These are phyloP conservation scores for Acrobasis consociella DNA, from an alignment of 2,888 invertebrate species.

Conservation along the genomic window DNA sequence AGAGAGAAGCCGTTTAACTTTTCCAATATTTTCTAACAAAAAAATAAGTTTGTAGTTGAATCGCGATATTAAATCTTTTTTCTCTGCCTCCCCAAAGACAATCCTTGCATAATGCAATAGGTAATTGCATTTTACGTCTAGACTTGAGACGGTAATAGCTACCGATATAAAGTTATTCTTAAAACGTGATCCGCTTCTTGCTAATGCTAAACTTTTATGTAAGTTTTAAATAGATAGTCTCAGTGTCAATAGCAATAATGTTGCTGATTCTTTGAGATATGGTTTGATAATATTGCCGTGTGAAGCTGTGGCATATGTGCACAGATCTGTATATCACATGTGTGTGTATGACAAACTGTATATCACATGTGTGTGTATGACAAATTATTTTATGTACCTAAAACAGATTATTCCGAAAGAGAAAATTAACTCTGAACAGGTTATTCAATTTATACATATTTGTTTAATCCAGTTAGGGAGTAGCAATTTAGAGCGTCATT, in stretches of 20 bases:
- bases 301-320: too few species aligned
- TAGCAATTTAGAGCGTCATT: constrained; percentile 17
- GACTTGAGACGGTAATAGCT: background rate
- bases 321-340: too few species aligned
- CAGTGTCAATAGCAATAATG: too few species aligned
- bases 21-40: constrained; percentile 1
- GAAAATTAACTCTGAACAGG: constrained; percentile 6
- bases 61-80: constrained; percentile 11
- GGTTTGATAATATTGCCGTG: too few species aligned
- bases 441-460: constrained; percentile 21
- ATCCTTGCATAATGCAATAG: constrained; percentile 15
- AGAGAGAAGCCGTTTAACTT: background rate
- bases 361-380: too few species aligned
- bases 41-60: background rate
- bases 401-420: background rate
- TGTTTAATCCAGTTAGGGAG: constrained; percentile 17
- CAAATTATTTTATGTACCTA: too few species aligned
- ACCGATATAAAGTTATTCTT: too few species aligned
- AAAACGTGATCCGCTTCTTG: too few species aligned
- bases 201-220: too few species aligned
- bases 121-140: constrained; percentile 13
- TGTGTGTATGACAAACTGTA: too few species aligned
- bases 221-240: too few species aligned
- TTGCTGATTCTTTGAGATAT: too few species aligned
- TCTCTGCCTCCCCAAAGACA: background rate